phyloP scores from a whole-genome alignment of 92 coral and sea anemone species.

The Phymanthus crucifer region DNA sequence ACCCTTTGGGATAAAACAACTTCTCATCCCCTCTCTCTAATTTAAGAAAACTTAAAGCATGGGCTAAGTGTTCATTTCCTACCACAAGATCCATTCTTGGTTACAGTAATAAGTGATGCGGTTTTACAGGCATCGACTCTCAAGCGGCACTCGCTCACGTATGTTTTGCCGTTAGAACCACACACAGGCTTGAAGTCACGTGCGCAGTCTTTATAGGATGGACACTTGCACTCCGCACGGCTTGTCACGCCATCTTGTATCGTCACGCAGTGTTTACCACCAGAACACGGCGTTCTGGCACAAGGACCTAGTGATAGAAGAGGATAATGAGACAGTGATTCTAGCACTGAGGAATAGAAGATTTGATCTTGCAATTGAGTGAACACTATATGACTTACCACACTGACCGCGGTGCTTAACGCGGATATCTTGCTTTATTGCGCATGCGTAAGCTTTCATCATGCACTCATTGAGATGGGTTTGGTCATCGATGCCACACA shows the following conservation, averaged over 20 bases:
- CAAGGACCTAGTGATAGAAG: slow-evolving; percentile 30
- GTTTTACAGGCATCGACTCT: slow-evolving; percentile 73
- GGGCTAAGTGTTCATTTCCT: background rate
- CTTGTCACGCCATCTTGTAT: slow-evolving; percentile 36
- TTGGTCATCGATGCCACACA: slow-evolving; percentile 86
- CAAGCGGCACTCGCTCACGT: slow-evolving; percentile 69
- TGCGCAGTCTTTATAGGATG: slow-evolving; percentile 68
- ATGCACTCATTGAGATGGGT: slow-evolving; percentile 78
- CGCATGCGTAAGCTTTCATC: slow-evolving; percentile 76
- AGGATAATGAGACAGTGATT: background rate
- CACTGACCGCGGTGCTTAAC: slow-evolving; percentile 82
- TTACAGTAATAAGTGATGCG: slow-evolving; percentile 35
- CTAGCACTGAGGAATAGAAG: background rate
- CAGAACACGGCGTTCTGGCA: slow-evolving; percentile 38
- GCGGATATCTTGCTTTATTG: slow-evolving; percentile 50
- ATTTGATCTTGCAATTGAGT: background rate
- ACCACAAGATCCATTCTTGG: slow-evolving; percentile 83
- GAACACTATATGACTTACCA: slow-evolving; percentile 55
- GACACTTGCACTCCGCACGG: slow-evolving; percentile 74
- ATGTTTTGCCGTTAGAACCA: slow-evolving; percentile 62
- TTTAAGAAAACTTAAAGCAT: too few species aligned
- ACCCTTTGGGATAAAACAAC: too few species aligned
- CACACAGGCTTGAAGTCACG: slow-evolving; percentile 77
- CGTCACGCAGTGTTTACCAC: slow-evolving; percentile 67
- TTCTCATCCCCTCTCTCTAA: too few species aligned